Conservation (phyloP, 2,113 vertebrate genomes). For the Orientallactaga bullata region DNA sequence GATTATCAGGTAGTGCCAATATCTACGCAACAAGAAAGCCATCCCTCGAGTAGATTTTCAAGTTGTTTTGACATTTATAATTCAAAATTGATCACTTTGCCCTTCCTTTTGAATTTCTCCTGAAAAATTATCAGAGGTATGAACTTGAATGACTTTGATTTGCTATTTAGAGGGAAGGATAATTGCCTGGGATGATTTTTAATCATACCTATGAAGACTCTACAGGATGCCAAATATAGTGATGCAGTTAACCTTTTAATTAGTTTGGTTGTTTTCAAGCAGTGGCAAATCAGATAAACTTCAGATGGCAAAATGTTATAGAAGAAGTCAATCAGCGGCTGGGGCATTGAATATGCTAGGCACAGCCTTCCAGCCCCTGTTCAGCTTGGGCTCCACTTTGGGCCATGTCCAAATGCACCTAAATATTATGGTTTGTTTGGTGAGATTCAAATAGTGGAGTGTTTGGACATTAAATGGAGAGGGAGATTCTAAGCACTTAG, state of each 20-base stretch:
- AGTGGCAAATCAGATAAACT: constrained; percentile 54
- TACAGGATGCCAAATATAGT: constrained; percentile 60
- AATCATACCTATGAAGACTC: constrained; percentile 59
- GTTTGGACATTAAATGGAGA: background rate
- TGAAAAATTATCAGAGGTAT: constrained; percentile 15
- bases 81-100: constrained; percentile 51
- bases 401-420: background rate
- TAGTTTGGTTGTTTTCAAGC: constrained; percentile 56
- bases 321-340: background rate
- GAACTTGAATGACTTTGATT: constrained; percentile 61
- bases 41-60: constrained; percentile 25
- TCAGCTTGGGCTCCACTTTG: background rate
- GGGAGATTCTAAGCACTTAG: background rate
- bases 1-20: background rate
- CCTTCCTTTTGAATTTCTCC: constrained; percentile 57
- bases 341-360: background rate
- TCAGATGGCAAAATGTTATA: background rate
- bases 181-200: constrained; percentile 69
- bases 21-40: constrained; percentile 23
- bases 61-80: constrained; percentile 51
- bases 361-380: background rate
- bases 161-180: constrained; percentile 51
- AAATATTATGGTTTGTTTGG: background rate
- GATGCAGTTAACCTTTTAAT: constrained; percentile 69
- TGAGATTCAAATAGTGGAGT: constrained; percentile 24